Percentiles rank a stretch among this genome's conserved stretches.
These are phyloP conservation scores for Clarias laeviceps DNA, from an alignment of 2,797 vertebrate species.

Conservation along the genomic window DNA sequence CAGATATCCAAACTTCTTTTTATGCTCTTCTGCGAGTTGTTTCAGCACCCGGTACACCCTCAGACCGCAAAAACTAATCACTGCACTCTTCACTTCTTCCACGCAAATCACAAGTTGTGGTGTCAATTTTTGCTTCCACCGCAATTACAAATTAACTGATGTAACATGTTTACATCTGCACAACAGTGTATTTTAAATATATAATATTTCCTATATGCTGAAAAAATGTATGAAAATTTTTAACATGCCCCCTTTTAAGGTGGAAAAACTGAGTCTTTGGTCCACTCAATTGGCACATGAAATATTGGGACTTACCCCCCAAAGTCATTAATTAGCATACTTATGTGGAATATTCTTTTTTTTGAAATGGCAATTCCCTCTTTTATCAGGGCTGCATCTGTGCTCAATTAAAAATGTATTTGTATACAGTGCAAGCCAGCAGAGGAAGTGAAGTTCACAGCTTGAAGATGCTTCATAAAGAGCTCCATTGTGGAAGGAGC, in stretches of 20 bases:
- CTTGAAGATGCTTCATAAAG: constrained; percentile 59
- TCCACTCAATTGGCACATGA: constrained; percentile 25
- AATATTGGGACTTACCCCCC: constrained; percentile 10
- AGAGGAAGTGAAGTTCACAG: constrained; percentile 72
- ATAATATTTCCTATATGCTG: too few relatives aligned
- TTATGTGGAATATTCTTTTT: constrained; percentile 37
- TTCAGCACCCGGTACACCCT: too few relatives aligned
- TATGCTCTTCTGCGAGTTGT: too few relatives aligned
- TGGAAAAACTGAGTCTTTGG: neutral
- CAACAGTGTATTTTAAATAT: too few relatives aligned
- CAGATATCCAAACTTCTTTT: too few relatives aligned
- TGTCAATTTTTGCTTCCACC: too few relatives aligned
- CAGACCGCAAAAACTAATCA: too few relatives aligned
- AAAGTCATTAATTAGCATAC: constrained; percentile 38
- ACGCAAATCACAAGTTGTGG: too few relatives aligned
- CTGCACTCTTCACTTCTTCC: too few relatives aligned
- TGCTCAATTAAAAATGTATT: constrained; percentile 69
- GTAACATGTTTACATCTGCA: too few relatives aligned
- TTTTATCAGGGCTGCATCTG: constrained; percentile 69
- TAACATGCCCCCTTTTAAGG: neutral
- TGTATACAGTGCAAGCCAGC: constrained; percentile 70
- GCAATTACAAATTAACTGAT: too few relatives aligned
- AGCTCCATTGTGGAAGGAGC: constrained; percentile 55
- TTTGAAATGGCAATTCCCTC: constrained; percentile 14
- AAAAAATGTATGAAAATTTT: neutral